Evolutionary conservation across 2,113 vertebrate species (phyloP).

Genomic region (Phylloscopus trochiloides): DNA sequence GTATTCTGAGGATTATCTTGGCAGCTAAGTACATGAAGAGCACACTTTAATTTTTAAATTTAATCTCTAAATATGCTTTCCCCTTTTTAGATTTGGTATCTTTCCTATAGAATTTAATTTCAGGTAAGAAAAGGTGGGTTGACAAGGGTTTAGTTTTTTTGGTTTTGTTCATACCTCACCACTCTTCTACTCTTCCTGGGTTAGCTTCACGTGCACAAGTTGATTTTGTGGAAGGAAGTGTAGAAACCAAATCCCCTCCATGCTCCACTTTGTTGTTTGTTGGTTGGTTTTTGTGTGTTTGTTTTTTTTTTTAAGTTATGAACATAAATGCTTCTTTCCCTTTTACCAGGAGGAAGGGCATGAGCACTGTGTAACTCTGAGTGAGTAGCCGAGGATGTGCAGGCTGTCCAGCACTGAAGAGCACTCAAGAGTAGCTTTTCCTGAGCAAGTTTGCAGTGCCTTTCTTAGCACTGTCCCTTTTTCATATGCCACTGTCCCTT

Average conservation of each 20-base stretch:
- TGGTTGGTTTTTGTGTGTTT: too few relatives aligned
- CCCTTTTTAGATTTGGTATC: background rate
- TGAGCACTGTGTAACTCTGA: background rate
- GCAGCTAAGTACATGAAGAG: background rate
- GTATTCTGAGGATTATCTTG: background rate
- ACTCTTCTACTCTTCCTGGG: background rate
- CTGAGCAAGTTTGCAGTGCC: background rate
- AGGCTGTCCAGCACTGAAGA: background rate
- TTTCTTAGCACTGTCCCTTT: background rate
- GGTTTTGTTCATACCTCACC: background rate
- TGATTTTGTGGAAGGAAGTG: background rate
- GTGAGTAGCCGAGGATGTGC: background rate
- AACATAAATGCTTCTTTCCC: background rate
- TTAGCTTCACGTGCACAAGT: background rate
- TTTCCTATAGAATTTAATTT: background rate
- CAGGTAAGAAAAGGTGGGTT: background rate
- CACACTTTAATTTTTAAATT: background rate
- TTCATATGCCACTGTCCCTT: background rate
- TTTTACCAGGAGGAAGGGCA: background rate
- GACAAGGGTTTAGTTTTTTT: background rate
- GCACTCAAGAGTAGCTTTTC: background rate
- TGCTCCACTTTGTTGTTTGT: background rate
- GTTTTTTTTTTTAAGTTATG: background rate
- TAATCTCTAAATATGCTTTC: background rate
- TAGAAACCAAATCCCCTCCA: background rate